Percentiles rank a stretch among this genome's conserved stretches.
Evolutionary conservation across 2,888 invertebrate genomes (phyloP).

Genomic region (Brachyopa scutellaris): DNA sequence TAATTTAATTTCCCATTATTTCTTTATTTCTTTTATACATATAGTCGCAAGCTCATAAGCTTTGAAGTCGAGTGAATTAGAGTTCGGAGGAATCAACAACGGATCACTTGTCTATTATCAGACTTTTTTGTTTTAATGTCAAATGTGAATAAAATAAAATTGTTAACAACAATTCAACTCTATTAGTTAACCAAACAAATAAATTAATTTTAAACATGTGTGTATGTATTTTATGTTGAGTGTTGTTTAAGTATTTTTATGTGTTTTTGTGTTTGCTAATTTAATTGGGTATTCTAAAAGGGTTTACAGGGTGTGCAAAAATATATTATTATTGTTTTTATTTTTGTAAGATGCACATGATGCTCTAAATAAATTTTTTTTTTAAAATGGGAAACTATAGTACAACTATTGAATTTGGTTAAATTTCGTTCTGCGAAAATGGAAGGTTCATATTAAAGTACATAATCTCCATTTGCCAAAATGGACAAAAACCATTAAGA

Average conservation of each 20-base stretch:
- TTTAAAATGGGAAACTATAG: conserved; percentile 42
- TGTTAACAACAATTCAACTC: conserved; percentile 33
- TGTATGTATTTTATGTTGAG: conserved; percentile 39
- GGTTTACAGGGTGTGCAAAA: conserved; percentile 48
- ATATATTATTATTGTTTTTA: not conserved
- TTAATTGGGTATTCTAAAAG: conserved; percentile 12
- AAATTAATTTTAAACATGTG: conserved; percentile 27
- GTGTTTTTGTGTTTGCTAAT: not conserved
- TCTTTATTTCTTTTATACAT: too few relatives aligned
- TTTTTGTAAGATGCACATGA: conserved; percentile 45
- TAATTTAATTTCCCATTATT: too few relatives aligned
- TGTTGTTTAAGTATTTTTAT: conserved; percentile 34
- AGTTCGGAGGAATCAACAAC: conserved; percentile 67
- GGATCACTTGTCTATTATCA: conserved; percentile 29
- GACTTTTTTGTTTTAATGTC: conserved; percentile 33
- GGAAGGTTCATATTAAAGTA: conserved; percentile 81
- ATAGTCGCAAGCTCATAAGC: conserved; percentile 54
- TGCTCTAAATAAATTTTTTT: conserved; percentile 28
- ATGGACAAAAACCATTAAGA: conserved; percentile 82
- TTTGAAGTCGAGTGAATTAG: conserved; percentile 68
- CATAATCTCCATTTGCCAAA: conserved; percentile 82
- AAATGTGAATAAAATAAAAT: conserved; percentile 43
- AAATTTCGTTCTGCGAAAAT: conserved; percentile 26
- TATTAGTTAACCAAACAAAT: too few relatives aligned
- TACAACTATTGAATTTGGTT: conserved; percentile 37